Conservation (phyloP, 1,140 invertebrate species). For the Drosophila chauvacae region DNA sequence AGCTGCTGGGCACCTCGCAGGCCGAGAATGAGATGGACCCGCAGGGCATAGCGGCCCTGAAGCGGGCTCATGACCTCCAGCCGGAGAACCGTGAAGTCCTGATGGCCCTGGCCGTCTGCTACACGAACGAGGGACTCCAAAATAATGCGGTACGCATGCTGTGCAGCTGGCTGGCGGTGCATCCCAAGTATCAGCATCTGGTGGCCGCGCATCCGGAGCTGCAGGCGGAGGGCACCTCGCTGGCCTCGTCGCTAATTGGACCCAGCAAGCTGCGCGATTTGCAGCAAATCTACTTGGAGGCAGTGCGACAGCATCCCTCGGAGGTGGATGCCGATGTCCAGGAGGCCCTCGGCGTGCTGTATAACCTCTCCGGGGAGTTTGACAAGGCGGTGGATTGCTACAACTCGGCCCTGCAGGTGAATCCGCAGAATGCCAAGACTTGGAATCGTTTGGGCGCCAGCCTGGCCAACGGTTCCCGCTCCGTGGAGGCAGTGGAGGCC, state of each 20-base stretch:
- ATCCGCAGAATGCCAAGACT: conserved; percentile 94
- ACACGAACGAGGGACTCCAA: conserved; percentile 96
- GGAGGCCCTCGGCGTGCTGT: conserved; percentile 97
- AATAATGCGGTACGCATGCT: conserved; percentile 90
- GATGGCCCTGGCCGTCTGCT: conserved; percentile 96
- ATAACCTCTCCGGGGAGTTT: conserved; percentile 97
- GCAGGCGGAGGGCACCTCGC: conserved; percentile 28
- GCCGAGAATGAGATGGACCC: conserved; percentile 92
- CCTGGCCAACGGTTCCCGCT: conserved; percentile 96
- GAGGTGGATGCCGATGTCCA: conserved; percentile 97
- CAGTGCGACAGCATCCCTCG: conserved; percentile 91
- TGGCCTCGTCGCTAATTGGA: conserved; percentile 72
- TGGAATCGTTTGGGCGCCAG: conserved; percentile 99
- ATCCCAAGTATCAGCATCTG: conserved; percentile 93
- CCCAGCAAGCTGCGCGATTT: conserved; percentile 86
- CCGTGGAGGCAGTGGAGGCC: conserved; percentile 97
- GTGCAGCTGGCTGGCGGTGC: conserved; percentile 93
- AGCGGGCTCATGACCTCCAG: conserved; percentile 93
- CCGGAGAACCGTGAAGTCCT: conserved; percentile 93
- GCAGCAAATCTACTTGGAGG: conserved; percentile 93
- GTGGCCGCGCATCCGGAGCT: conserved; percentile 85
- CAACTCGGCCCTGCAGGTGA: conserved; percentile 92
- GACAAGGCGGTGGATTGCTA: conserved; percentile 99
- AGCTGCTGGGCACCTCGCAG: conserved; percentile 93
- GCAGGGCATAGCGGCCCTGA: conserved; percentile 94